Conservation (phyloP, 1,140 invertebrate species). For the Pemphigus obesinymphae region DNA sequence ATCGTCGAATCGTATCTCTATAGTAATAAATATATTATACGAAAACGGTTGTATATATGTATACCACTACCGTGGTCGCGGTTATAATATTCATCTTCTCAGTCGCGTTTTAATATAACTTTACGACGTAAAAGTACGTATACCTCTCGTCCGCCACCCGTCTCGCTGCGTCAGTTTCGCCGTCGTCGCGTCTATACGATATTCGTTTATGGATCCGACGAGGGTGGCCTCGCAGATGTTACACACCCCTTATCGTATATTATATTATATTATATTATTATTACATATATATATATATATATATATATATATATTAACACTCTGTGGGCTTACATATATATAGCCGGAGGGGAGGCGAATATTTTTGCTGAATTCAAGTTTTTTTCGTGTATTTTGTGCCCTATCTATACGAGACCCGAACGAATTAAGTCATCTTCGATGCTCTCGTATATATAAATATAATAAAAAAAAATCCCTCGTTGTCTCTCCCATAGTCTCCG, state of each 20-base stretch:
- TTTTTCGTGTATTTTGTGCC: neutral
- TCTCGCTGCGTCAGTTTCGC: neutral
- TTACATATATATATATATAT: too few relatives aligned
- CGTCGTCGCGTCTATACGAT: neutral
- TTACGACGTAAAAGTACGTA: neutral
- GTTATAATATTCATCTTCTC: neutral
- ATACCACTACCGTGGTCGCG: neutral
- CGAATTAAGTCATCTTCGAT: slow-evolving; percentile 1
- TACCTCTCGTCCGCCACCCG: neutral
- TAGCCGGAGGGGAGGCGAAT: neutral
- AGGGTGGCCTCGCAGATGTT: slow-evolving; percentile 25
- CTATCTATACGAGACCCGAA: neutral
- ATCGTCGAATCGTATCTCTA: neutral
- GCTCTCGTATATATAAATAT: neutral
- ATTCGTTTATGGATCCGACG: slow-evolving; percentile 14
- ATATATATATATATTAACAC: too few relatives aligned
- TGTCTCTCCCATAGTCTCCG: too few relatives aligned
- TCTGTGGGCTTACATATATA: too few relatives aligned
- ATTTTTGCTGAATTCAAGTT: neutral
- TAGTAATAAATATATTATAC: neutral
- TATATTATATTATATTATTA: too few relatives aligned
- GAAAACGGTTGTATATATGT: neutral
- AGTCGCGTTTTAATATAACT: slow-evolving; percentile 16
- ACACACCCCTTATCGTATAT: slow-evolving; percentile 4
- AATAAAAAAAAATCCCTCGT: neutral